Conservation (phyloP, 2,113 vertebrate species). For the Condylura cristata region DNA sequence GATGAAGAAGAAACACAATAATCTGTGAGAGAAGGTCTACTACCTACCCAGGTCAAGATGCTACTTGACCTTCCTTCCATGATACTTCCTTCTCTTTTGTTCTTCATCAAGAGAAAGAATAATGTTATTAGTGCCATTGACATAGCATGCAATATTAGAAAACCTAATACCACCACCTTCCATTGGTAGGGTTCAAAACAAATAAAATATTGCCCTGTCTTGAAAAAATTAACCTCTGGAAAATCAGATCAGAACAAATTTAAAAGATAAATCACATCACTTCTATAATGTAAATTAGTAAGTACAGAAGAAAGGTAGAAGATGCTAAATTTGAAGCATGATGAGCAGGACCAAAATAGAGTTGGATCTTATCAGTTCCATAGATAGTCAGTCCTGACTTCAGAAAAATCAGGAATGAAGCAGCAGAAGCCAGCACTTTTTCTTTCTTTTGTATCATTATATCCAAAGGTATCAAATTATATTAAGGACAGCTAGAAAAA, state of each 20-base stretch:
- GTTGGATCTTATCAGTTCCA: neutral
- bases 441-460: neutral
- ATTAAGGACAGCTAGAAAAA: neutral
- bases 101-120: neutral
- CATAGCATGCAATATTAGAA: neutral
- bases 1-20: neutral
- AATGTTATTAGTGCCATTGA: neutral
- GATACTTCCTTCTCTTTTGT: neutral
- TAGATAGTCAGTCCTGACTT: neutral
- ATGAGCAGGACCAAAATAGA: neutral
- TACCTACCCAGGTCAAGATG: neutral
- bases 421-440: neutral
- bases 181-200: neutral
- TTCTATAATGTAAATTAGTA: neutral
- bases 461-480: neutral
- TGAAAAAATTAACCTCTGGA: neutral
- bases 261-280: neutral
- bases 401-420: neutral
- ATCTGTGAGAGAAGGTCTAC: neutral
- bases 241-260: constrained; percentile 21
- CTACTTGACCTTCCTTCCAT: too few species aligned
- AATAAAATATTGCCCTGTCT: neutral
- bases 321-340: neutral
- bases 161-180: neutral
- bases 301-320: neutral